Percentiles rank a stretch among this genome's conserved stretches.
These are phyloP conservation scores for Hoplias malabaricus DNA, from an alignment of 2,113 vertebrate species.

Conservation along the genomic window DNA sequence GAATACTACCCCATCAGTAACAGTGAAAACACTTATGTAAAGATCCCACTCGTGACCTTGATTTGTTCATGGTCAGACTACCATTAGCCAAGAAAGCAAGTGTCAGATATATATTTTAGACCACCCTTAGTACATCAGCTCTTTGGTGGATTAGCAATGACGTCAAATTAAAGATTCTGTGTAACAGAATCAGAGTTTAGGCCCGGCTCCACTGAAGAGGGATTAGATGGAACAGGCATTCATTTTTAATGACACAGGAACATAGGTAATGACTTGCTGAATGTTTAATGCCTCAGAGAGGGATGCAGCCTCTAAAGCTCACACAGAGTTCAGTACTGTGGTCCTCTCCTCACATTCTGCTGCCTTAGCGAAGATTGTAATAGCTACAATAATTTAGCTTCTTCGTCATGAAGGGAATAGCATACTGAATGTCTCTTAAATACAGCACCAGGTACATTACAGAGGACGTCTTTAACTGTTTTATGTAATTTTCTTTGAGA, in stretches of 20 bases:
- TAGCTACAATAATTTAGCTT: neutral
- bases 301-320: conserved; percentile 48
- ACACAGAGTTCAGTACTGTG: conserved; percentile 6
- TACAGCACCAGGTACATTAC: too few relatives aligned
- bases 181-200: conserved; percentile 26
- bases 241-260: conserved; percentile 64
- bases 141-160: neutral
- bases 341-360: neutral
- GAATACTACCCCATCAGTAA: too few relatives aligned
- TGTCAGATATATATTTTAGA: neutral
- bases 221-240: conserved; percentile 56
- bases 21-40: neutral
- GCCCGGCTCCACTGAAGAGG: conserved; percentile 3
- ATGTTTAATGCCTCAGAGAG: conserved; percentile 66
- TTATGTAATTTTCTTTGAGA: too few relatives aligned
- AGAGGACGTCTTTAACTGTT: too few relatives aligned
- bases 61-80: neutral
- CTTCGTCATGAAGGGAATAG: neutral
- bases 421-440: too few relatives aligned
- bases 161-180: neutral
- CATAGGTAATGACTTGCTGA: conserved; percentile 53
- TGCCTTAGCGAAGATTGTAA: neutral
- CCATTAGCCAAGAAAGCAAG: neutral
- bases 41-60: neutral
- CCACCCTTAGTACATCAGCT: neutral